Evolutionary conservation across 1,140 invertebrate genomes (phyloP).

Genomic region (Leptopilina clavipes): DNA sequence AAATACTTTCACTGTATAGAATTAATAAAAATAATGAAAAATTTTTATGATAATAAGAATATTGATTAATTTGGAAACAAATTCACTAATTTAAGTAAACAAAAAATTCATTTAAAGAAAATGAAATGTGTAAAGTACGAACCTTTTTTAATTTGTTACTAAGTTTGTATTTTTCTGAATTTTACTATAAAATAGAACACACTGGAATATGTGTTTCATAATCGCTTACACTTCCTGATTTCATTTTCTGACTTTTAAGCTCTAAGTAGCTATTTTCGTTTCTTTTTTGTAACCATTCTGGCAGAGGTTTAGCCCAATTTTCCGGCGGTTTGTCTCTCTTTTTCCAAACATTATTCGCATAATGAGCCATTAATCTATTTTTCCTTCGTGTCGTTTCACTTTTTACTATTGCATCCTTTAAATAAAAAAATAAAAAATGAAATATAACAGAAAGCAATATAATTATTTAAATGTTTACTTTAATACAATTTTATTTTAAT

Average conservation of each 20-base stretch:
- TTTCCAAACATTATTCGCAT: conserved; percentile 85
- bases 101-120: no score
- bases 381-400: conserved; percentile 82
- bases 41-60: no score
- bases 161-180: conserved; percentile 15
- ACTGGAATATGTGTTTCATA: conserved; percentile 29
- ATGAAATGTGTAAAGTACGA: not conserved
- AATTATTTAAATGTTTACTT: not conserved
- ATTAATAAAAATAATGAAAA: no score
- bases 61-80: no score
- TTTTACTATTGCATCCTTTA: conserved; percentile 80
- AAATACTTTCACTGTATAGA: no score
- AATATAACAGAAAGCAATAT: conserved; percentile 16
- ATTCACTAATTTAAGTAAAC: no score
- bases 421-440: conserved; percentile 44
- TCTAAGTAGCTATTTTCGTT: conserved; percentile 81
- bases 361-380: conserved; percentile 80
- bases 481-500: not conserved
- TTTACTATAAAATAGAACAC: conserved; percentile 24
- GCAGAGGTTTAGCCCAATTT: conserved; percentile 87
- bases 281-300: conserved; percentile 82
- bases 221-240: conserved; percentile 67
- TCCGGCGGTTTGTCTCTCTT: conserved; percentile 83
- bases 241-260: conserved; percentile 79
- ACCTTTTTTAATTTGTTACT: not conserved